These are phyloP conservation scores for Bombus pascuorum DNA, from an alignment of 1,140 invertebrate genomes.

Conservation along the genomic window DNA sequence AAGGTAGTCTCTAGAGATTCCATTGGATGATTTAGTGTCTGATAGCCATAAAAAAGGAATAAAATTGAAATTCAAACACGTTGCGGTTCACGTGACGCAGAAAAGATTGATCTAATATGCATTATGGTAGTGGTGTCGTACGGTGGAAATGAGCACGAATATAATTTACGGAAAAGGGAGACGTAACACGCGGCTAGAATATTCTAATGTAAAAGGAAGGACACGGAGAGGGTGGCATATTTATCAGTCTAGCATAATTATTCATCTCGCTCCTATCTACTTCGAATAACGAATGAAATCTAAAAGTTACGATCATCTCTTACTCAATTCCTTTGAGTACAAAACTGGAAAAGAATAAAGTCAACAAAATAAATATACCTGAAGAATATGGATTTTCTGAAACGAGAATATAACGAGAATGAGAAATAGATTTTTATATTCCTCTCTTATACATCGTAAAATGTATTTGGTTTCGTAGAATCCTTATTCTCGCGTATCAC, in stretches of 20 bases:
- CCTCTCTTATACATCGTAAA: neutral
- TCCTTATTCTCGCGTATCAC: neutral
- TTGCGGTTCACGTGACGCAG: slow-evolving; percentile 13
- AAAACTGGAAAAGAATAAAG: neutral
- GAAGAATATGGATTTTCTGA: neutral
- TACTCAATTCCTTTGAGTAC: neutral
- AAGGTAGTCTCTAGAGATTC: neutral
- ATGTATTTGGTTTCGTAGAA: neutral
- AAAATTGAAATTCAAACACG: slow-evolving; percentile 45
- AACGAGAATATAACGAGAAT: neutral
- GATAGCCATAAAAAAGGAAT: neutral
- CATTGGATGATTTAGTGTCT: neutral
- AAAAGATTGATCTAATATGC: neutral
- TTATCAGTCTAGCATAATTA: slow-evolving; percentile 4
- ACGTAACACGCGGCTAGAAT: slow-evolving; percentile 9
- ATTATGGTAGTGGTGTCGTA: neutral
- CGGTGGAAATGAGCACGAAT: neutral
- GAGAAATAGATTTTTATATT: too few relatives aligned
- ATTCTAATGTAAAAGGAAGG: slow-evolving; percentile 7
- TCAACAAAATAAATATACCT: neutral
- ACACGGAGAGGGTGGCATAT: slow-evolving; percentile 6
- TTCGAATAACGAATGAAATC: neutral
- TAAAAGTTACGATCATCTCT: neutral
- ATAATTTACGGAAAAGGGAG: slow-evolving; percentile 29
- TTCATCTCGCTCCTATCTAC: neutral